These are phyloP conservation scores for Larimichthys polyactis DNA, from an alignment of 2,113 vertebrate genomes.

Conservation along the genomic window DNA sequence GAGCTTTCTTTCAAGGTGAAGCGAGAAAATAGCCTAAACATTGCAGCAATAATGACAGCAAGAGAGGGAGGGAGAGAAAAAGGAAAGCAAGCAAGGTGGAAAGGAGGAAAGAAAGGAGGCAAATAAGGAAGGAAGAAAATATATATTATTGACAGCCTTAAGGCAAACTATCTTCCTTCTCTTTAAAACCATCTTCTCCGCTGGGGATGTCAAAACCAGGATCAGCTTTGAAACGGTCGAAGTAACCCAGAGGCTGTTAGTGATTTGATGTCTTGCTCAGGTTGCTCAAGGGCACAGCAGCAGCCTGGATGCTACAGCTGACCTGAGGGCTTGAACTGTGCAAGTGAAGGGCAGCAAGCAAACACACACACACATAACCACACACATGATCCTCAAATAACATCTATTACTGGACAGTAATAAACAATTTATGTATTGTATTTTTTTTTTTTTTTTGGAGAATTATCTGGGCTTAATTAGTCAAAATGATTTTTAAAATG, in stretches of 20 bases:
- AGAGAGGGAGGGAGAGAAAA: neutral
- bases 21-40: constrained; percentile 59
- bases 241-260: constrained; percentile 6
- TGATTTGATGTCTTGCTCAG: constrained; percentile 36
- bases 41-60: constrained; percentile 15
- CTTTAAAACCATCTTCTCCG: neutral
- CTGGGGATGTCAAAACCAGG: constrained; percentile 36
- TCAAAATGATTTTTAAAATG: neutral
- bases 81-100: neutral
- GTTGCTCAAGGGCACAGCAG: constrained; percentile 52
- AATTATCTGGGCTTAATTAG: neutral
- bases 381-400: neutral
- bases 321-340: neutral
- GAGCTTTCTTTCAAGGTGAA: constrained; percentile 77
- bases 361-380: neutral
- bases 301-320: constrained; percentile 15
- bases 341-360: constrained; percentile 3
- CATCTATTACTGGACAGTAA: neutral
- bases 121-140: neutral
- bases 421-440: neutral
- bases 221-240: constrained; percentile 26
- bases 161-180: constrained; percentile 1
- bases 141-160: constrained; percentile 18
- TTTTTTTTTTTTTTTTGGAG: too few relatives aligned
- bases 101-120: neutral